These are phyloP conservation scores for Sinocyclocheilus anophthalmus DNA, from an alignment of 2,113 vertebrate genomes.

Conservation along the genomic window DNA sequence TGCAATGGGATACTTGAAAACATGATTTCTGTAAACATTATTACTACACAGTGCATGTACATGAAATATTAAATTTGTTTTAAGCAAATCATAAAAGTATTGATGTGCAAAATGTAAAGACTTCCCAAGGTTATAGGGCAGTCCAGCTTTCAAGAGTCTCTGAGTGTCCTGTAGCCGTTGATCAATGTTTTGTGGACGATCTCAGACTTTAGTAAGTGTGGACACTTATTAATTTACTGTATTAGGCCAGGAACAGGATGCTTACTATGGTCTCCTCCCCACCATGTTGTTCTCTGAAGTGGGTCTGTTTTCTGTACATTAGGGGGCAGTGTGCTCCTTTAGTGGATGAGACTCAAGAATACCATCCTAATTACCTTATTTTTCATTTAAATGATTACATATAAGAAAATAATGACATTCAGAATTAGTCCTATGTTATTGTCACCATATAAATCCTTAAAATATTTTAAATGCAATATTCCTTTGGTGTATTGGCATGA, in stretches of 20 bases:
- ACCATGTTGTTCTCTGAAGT: background rate
- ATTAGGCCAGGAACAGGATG: background rate
- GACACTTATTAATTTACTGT: background rate
- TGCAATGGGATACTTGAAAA: background rate
- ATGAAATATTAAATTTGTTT: too few relatives aligned
- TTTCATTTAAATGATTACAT: background rate
- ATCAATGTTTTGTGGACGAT: background rate
- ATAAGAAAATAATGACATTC: background rate
- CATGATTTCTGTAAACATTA: background rate
- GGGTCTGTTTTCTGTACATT: slow-evolving; percentile 46
- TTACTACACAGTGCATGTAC: background rate
- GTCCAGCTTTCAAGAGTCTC: background rate
- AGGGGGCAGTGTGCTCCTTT: slow-evolving; percentile 48
- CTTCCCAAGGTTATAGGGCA: background rate
- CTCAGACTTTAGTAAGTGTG: background rate
- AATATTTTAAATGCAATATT: too few relatives aligned
- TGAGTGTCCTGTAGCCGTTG: background rate
- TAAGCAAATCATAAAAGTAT: too few relatives aligned
- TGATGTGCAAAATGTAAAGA: background rate
- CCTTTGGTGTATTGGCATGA: too few relatives aligned
- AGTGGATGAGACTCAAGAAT: background rate
- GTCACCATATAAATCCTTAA: too few relatives aligned
- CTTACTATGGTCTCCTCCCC: background rate
- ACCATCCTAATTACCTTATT: background rate
- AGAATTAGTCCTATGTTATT: too few relatives aligned